Evolutionary conservation across 2,113 vertebrate species (phyloP).

Genomic region (Hydropotes inermis): DNA sequence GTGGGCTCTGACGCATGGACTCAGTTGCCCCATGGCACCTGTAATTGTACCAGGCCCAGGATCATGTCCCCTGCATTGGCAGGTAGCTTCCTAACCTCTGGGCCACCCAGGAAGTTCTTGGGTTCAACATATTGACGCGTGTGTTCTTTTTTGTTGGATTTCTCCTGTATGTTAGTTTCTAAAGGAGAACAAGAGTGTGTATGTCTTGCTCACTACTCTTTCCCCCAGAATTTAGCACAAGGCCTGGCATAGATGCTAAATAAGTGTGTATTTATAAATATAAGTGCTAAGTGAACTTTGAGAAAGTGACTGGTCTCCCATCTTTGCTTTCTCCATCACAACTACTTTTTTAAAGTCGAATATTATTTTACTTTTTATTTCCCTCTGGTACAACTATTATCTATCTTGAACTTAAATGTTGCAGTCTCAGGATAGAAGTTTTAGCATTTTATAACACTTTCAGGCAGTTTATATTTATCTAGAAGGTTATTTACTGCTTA

Average conservation of each 20-base stretch:
- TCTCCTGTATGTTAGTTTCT: not conserved
- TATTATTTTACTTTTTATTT: conserved; percentile 15
- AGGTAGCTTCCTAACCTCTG: not conserved
- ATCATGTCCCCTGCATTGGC: not conserved
- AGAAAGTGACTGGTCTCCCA: not conserved
- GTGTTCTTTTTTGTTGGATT: not conserved
- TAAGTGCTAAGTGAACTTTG: conserved; percentile 5
- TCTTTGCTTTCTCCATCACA: not conserved
- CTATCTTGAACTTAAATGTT: conserved; percentile 22
- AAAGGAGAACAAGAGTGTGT: not conserved
- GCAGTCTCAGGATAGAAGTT: conserved; percentile 17
- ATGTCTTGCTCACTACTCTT: not conserved
- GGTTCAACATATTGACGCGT: not conserved
- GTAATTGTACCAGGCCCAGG: not conserved
- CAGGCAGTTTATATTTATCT: conserved; percentile 43
- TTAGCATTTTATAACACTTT: conserved; percentile 55
- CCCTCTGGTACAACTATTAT: not conserved
- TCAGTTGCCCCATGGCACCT: not conserved
- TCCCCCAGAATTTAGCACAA: not conserved
- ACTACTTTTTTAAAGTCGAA: not conserved
- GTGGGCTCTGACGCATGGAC: not conserved
- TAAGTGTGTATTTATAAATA: not conserved
- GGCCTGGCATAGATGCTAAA: not conserved
- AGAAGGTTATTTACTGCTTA: conserved; percentile 37
- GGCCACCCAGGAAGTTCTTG: not conserved